phyloP scores from a whole-genome alignment of 2,888 invertebrate genomes.

The Rugalucina vietnamica region DNA sequence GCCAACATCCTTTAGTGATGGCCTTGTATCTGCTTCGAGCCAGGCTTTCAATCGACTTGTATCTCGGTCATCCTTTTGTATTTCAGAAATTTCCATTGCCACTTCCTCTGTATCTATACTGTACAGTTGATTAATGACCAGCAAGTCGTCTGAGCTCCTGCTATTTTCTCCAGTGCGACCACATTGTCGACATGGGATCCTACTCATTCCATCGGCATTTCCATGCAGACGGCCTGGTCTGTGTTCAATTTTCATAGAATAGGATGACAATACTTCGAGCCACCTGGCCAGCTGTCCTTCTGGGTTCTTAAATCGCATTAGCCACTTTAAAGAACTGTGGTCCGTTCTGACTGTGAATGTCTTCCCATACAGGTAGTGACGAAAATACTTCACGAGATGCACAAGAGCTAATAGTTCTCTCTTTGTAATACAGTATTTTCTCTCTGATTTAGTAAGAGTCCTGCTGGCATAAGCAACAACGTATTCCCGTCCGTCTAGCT shows the following conservation, averaged over 20 bases:
- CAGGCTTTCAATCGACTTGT: neutral
- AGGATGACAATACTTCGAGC: slow-evolving; percentile 40
- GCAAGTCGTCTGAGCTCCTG: neutral
- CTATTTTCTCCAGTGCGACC: neutral
- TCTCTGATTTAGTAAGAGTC: neutral
- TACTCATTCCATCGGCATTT: slow-evolving; percentile 47
- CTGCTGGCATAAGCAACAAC: neutral
- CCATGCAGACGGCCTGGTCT: slow-evolving; percentile 43
- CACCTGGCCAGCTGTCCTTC: slow-evolving; percentile 37
- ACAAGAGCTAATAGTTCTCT: slow-evolving; percentile 36
- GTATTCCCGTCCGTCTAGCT: neutral
- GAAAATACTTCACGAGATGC: slow-evolving; percentile 27
- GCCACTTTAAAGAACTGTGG: slow-evolving; percentile 52
- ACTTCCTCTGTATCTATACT: neutral
- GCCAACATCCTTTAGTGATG: neutral
- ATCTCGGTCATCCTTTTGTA: neutral
- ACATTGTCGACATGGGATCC: slow-evolving; percentile 33
- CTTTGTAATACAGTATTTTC: slow-evolving; percentile 33
- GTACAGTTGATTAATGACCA: too few relatives aligned
- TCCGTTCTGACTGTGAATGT: slow-evolving; percentile 44
- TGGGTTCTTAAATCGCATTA: slow-evolving; percentile 27
- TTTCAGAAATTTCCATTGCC: neutral
- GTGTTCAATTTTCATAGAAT: slow-evolving; percentile 39
- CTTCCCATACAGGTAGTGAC: slow-evolving; percentile 50
- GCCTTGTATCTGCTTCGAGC: neutral